Percentiles rank a stretch among this genome's conserved stretches.
Conservation (phyloP, 2,797 vertebrate genomes). For the Fratercula arctica region DNA sequence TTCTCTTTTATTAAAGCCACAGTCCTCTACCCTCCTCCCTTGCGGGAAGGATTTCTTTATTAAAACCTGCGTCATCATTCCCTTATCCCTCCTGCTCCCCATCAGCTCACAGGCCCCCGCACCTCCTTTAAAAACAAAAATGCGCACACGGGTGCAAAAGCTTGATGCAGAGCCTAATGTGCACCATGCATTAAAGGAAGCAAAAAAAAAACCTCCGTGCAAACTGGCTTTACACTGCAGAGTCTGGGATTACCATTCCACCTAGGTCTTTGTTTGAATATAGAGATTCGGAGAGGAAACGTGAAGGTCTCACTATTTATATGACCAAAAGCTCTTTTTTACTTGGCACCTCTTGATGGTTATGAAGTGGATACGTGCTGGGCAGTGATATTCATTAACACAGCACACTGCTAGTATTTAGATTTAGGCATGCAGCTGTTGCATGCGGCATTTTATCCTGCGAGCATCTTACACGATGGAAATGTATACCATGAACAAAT, state of each 20-base stretch:
- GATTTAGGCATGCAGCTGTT: not conserved
- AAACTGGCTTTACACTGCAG: not conserved
- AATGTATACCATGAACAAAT: not conserved
- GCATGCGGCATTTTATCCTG: not conserved
- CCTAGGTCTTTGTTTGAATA: not conserved
- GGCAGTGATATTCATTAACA: not conserved
- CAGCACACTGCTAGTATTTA: not conserved
- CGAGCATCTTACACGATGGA: not conserved
- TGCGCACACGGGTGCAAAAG: not conserved
- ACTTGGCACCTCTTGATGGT: not conserved
- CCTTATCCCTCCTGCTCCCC: not conserved
- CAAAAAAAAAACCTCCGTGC: not conserved
- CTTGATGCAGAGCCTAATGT: not conserved
- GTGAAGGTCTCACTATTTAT: not conserved
- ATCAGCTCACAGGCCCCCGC: not conserved
- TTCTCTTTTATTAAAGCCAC: conserved; percentile 11
- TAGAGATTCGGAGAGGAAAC: not conserved
- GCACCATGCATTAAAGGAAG: not conserved
- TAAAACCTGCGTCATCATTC: conserved; percentile 44
- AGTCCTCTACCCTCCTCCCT: not conserved
- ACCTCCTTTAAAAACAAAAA: conserved; percentile 17
- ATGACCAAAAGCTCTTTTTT: not conserved
- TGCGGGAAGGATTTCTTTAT: conserved; percentile 17
- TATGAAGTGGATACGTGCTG: not conserved
- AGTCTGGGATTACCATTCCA: not conserved